Conservation (phyloP, 1,140 invertebrate genomes). For the Drosophila mayri region DNA sequence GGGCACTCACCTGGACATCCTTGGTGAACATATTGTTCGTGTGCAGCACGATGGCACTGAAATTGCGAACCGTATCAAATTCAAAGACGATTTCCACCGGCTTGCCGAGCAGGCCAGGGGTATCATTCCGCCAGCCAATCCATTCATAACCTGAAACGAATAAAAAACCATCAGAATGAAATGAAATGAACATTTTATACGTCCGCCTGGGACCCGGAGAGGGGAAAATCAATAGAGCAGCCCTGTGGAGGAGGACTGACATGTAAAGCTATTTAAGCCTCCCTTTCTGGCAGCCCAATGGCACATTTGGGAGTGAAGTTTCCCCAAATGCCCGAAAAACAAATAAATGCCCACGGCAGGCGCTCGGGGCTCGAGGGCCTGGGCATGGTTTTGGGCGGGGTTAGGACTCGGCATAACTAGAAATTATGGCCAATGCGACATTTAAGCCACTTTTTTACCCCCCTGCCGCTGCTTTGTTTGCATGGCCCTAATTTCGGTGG, state of each 20-base stretch:
- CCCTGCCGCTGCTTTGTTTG: conserved; percentile 56
- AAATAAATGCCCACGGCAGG: conserved; percentile 66
- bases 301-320: conserved; percentile 61
- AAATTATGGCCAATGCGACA: conserved; percentile 81
- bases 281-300: conserved; percentile 28
- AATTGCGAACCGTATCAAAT: conserved; percentile 92
- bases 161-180: conserved; percentile 54
- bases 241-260: conserved; percentile 48
- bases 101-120: conserved; percentile 86
- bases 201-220: not conserved
- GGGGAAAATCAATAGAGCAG: conserved; percentile 68
- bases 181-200: conserved; percentile 44
- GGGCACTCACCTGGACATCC: conserved; percentile 88
- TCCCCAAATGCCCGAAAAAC: conserved; percentile 58
- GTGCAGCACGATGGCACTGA: conserved; percentile 91
- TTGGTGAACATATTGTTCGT: conserved; percentile 90
- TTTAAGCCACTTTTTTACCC: conserved; percentile 83
- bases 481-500: conserved; percentile 70
- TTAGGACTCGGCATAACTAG: conserved; percentile 62
- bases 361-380: not conserved
- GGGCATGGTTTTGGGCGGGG: conserved; percentile 1
- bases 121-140: conserved; percentile 95
- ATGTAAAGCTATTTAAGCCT: conserved; percentile 80
- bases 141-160: conserved; percentile 90
- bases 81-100: conserved; percentile 91